Evolutionary conservation across 2,888 invertebrate species (phyloP), one percentile per base, ranked within the genome.

Genomic region (Mylabris sibirica): DNA sequence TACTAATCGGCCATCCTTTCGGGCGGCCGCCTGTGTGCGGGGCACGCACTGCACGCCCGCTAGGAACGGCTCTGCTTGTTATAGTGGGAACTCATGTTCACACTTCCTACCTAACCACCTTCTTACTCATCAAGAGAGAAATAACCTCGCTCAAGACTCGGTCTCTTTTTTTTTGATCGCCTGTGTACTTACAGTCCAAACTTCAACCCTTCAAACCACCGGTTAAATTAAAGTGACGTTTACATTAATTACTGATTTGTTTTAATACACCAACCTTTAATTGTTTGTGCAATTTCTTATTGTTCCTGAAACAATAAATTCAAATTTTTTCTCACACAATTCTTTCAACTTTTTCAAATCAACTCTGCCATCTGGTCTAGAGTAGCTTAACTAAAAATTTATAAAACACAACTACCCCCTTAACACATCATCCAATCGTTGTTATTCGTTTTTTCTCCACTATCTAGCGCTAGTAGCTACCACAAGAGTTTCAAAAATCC

Each of bases 391-490:
- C 79, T 79, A 75, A 72, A 78, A 77, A 78, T 74, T 74, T 75
- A 74, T 77, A 80, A 81, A 78, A 78, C 75, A 76, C 49, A 20
- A 49, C 57, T 24, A 57, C 24, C 57, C 57, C 57, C 22, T 24
- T 12, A 24, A 30, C 30, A 30, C 3, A 22, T 57, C 12, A 22
- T 9, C 22, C 20, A 64, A 60, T 61, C 63, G 20, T 62, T 64
- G 72, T 78, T 75, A 75, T 80, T 81, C 77, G 78, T 81, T 83
- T 84, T 83, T 83, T 82, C 80, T 73, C 80, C 78, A 72, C 75
- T 38, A 70, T 62, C 75, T 72, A 78, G 82, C 83, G 84, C 84
- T 77, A 83, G 82, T 81, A 83, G 82, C 81, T 82, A 78, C 81
- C 80, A 66, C 76, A 76, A 68, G 71, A 65, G 69, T 64, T 68